Evolutionary conservation across 2,888 invertebrate species (phyloP).

Genomic region (Dioctria linearis): DNA sequence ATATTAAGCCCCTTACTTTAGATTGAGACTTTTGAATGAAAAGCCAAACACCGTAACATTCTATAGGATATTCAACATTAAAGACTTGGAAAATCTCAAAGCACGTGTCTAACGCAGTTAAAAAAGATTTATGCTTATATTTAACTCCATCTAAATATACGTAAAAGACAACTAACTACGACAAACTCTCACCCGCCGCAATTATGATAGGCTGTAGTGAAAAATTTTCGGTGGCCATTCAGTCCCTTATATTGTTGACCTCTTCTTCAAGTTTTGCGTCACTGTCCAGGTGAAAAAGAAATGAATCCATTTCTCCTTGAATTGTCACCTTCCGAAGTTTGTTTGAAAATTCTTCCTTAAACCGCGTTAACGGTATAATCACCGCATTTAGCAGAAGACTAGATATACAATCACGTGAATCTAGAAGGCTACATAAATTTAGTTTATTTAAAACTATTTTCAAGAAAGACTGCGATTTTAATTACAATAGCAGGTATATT

Average conservation of each 20-base stretch:
- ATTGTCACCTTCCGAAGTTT: conserved; percentile 4
- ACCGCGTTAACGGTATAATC: not conserved
- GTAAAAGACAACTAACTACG: conserved; percentile 18
- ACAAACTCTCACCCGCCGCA: conserved; percentile 1
- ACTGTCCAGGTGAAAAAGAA: not conserved
- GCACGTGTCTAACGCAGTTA: conserved; percentile 4
- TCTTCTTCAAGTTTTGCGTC: not conserved
- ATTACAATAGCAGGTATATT: too few relatives aligned
- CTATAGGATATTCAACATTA: too few relatives aligned
- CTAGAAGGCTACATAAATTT: too few relatives aligned
- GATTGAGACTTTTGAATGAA: too few relatives aligned
- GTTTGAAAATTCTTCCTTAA: not conserved
- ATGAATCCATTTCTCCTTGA: conserved; percentile 10
- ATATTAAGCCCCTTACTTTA: too few relatives aligned
- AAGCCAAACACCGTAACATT: too few relatives aligned
- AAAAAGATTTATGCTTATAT: too few relatives aligned
- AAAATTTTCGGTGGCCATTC: not conserved
- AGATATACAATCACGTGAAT: too few relatives aligned
- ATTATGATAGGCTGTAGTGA: conserved; percentile 5
- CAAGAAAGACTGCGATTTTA: too few relatives aligned
- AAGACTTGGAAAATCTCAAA: too few relatives aligned
- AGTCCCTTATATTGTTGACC: not conserved
- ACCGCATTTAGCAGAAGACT: too few relatives aligned
- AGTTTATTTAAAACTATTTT: too few relatives aligned
- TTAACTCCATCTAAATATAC: conserved; percentile 18